Evolutionary conservation across 2,888 invertebrate genomes (phyloP), one percentile per base, ranked within the genome.

Genomic region (Chrysina gloriosa): DNA sequence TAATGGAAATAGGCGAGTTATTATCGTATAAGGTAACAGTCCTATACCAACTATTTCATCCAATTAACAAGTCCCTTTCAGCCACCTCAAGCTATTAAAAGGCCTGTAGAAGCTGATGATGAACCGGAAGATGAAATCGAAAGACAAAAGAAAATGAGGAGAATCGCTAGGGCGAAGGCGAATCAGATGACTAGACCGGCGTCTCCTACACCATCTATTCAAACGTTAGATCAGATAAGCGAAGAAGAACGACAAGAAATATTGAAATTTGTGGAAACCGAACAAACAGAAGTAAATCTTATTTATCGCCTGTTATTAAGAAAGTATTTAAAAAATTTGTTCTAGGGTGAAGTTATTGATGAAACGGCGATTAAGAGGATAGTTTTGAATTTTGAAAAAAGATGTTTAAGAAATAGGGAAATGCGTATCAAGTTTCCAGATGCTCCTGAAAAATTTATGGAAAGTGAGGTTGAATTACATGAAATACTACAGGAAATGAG

Each of bases 391-490:
- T 97, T 98, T 85, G 99, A 99, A 80, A 98, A 99, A 81, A 89
- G 95, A 78, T 93, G 94, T 54, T 85, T 97, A 5, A 94, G 91
- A 79, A 99, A 99, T 82, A 93, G 98, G 81, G 98, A 99, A 84
- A 95, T 98, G 93, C 88, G 99, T 72, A 98, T 99, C 9, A 99
- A 99, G 84, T 98, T 96, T 83, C 95, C 97, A 0, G 98, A 98
- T 80, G 91, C 92, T 77, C 96, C 98, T 4, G 96, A 97, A 81
- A 98, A 97, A 87, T 99, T 99, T 82, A 97, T 99, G 92, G 93
- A 99, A 76, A 97, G 98, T 68, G 99, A 99, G 85, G 86, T 98
- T 21, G 83, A 83, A 73, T 71, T 83, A 19, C 92, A 94, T 77
- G 92, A 92, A 78, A 88, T 89, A 47, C 85, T 93, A 63, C 90